Base-by-base conservation (phyloP, 2,113 vertebrate species). In the Ramphastos sulfuratus region DNA sequence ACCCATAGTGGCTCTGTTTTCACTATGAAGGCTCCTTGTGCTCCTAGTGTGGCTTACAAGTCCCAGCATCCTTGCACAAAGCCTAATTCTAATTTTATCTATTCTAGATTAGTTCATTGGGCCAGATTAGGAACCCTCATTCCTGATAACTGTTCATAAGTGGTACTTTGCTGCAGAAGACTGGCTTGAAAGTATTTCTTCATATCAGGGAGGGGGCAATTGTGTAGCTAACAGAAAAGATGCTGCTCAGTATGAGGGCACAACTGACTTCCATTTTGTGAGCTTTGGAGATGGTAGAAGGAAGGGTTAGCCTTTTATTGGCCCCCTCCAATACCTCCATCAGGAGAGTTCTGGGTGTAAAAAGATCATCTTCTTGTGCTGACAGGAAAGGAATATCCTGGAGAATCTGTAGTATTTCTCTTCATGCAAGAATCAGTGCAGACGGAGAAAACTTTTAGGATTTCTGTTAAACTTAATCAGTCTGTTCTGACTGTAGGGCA, bases 321-420 rank as follows among this genome's bases (percentile, higher is more conserved):
- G n/a, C 35, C 7, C 0, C 2, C 12, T 61, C 9, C 15, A 35
- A 1, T 56, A 60, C 5, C 5, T 71, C 15, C 15, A 54, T 24
- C 28, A 27, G 37, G 44, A 67, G 52, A 52, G 5, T 21, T 78
- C 21, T 67, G 58, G 6, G 6, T 84, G 12, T 31, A 28, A 71
- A 96, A 9, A 46, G 4, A 14, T 54, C 19, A 20, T 64, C 28
- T 63, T 69, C 11, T 6, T 42, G 10, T 39, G 15, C 27, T 54
- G 18, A 24, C 8, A 64, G n/a, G 46, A 52, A 81, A 92, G 9
- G 61, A 81, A 39, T 56, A 50, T 37, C 18, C 16, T 30, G 12
- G 17, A 63, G 35, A 54, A 18, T 7, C 14, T 75, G 25, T 23
- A 13, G 12, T 30, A 60, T 73, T 65, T 79, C 28, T 55, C 55